phyloP scores from a whole-genome alignment of 2,797 vertebrate species.

The Gymnopithys bicolor region DNA sequence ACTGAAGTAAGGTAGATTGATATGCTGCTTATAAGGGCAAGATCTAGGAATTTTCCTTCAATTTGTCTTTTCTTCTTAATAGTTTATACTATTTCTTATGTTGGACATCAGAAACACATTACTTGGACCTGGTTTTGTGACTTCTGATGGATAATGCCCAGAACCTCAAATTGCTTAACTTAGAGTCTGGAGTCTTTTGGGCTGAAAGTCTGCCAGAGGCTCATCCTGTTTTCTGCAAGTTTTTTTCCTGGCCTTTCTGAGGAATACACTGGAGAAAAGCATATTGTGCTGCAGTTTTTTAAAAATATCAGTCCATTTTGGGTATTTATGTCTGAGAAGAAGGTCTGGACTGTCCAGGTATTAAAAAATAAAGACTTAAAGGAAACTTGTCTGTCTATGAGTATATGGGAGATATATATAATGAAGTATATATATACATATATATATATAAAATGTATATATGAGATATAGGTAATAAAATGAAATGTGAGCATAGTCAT shows the following conservation, averaged over 20 bases:
- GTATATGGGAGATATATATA: neutral
- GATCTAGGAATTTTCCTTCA: neutral
- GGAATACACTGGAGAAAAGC: neutral
- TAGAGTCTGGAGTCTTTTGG: neutral
- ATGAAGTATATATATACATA: neutral
- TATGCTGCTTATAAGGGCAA: neutral
- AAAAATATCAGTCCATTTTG: neutral
- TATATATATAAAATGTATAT: neutral
- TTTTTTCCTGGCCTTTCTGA: neutral
- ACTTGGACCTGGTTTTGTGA: neutral
- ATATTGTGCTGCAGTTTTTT: neutral
- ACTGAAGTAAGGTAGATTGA: neutral
- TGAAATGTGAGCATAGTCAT: neutral
- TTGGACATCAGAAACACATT: neutral
- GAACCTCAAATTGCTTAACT: neutral
- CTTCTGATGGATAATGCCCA: neutral
- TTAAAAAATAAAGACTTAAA: neutral
- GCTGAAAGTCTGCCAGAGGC: neutral
- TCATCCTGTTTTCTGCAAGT: neutral
- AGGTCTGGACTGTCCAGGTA: neutral
- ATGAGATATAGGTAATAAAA: neutral
- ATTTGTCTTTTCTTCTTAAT: neutral
- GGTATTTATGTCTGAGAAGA: neutral
- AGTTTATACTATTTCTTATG: neutral
- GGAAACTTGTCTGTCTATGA: neutral